phyloP scores from a whole-genome alignment of 2,888 invertebrate genomes.

The Omphaloscelis lunosa region DNA sequence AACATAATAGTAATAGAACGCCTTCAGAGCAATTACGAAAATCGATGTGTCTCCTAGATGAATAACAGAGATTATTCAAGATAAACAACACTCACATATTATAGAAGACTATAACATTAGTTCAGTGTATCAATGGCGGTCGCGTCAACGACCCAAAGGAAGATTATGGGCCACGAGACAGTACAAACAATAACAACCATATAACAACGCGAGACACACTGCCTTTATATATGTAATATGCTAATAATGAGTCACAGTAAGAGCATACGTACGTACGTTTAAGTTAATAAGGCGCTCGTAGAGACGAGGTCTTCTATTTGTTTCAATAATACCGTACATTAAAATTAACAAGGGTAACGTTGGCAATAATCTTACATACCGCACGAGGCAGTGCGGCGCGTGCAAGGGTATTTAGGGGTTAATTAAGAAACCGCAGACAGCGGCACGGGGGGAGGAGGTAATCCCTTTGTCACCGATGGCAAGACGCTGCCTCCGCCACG shows the following conservation, averaged over 20 bases:
- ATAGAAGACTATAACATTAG: slow-evolving; percentile 46
- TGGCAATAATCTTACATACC: slow-evolving; percentile 87
- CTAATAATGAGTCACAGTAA: slow-evolving; percentile 69
- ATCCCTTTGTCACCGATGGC: slow-evolving; percentile 88
- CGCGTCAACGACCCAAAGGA: slow-evolving; percentile 59
- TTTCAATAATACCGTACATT: slow-evolving; percentile 87
- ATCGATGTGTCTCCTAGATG: slow-evolving; percentile 41
- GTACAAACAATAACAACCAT: slow-evolving; percentile 60
- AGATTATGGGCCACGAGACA: slow-evolving; percentile 58
- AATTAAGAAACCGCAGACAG: slow-evolving; percentile 90
- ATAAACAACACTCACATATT: slow-evolving; percentile 48
- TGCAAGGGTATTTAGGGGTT: slow-evolving; percentile 88
- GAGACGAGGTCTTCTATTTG: slow-evolving; percentile 80
- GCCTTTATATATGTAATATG: slow-evolving; percentile 57
- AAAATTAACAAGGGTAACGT: slow-evolving; percentile 87
- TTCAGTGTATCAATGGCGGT: slow-evolving; percentile 49
- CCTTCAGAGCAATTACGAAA: slow-evolving; percentile 34
- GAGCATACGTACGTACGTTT: slow-evolving; percentile 69
- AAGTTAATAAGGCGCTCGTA: slow-evolving; percentile 76
- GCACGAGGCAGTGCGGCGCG: slow-evolving; percentile 77
- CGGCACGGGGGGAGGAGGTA: slow-evolving; percentile 76
- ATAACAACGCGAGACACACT: slow-evolving; percentile 30
- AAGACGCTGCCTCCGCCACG: slow-evolving; percentile 76
- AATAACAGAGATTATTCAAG: slow-evolving; percentile 47
- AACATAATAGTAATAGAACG: slow-evolving; percentile 31